Conservation (phyloP, 2,888 invertebrate genomes). For the Sylvicola cinctus region DNA sequence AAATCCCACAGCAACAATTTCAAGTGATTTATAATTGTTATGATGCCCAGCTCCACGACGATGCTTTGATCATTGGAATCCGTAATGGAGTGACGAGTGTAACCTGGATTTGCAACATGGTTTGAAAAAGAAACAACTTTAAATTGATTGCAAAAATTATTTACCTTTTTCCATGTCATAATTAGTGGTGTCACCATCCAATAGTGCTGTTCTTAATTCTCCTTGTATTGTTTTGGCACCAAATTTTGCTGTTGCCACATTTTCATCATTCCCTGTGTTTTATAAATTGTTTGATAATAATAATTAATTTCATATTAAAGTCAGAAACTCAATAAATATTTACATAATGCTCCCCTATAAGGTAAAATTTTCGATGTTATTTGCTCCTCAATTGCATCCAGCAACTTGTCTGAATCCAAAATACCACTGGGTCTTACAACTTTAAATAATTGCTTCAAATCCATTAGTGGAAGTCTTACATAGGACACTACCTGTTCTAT, state of each 20-base stretch:
- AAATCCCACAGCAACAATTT: constrained; percentile 86
- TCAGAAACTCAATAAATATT: constrained; percentile 14
- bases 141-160: constrained; percentile 4
- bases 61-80: constrained; percentile 63
- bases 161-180: constrained; percentile 88
- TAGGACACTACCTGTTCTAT: constrained; percentile 32
- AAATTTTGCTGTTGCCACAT: constrained; percentile 64
- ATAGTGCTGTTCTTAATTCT: constrained; percentile 68
- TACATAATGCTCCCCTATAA: constrained; percentile 64
- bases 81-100: constrained; percentile 71
- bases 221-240: constrained; percentile 77
- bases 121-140: neutral
- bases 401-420: constrained; percentile 70
- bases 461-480: constrained; percentile 72
- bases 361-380: constrained; percentile 61
- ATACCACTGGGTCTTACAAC: constrained; percentile 74
- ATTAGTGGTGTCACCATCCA: constrained; percentile 71
- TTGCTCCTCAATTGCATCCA: constrained; percentile 85
- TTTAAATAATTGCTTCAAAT: constrained; percentile 65
- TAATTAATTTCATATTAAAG: too few relatives aligned
- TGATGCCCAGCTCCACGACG: constrained; percentile 59
- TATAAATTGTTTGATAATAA: constrained; percentile 3
- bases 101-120: constrained; percentile 27
- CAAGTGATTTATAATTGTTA: constrained; percentile 84
- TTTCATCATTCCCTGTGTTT: constrained; percentile 62